Evolutionary conservation across 2,797 vertebrate species (phyloP).

Genomic region (Astyanax mexicanus): DNA sequence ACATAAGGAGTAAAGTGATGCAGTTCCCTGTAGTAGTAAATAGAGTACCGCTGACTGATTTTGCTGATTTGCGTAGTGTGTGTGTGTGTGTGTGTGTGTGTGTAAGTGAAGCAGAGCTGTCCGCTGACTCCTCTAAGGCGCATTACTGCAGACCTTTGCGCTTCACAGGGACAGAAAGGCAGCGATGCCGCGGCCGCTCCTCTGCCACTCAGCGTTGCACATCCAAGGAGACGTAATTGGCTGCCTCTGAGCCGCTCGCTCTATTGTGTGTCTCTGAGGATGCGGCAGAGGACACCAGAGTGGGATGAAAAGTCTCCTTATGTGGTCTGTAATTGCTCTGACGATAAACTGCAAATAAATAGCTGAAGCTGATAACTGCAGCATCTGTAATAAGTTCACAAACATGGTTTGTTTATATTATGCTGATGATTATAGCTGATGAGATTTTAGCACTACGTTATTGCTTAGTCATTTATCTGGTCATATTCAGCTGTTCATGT

Average conservation of each 20-base stretch:
- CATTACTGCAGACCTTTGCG: constrained; percentile 6
- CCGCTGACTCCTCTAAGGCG: constrained; percentile 3
- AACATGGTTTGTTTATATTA: neutral
- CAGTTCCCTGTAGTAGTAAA: neutral
- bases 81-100: too few relatives aligned
- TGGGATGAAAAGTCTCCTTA: neutral
- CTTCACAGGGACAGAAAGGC: constrained; percentile 1
- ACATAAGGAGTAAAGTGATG: neutral
- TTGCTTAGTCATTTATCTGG: neutral
- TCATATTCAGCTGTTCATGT: neutral
- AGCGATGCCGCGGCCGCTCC: neutral
- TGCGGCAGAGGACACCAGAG: neutral
- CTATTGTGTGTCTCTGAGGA: neutral
- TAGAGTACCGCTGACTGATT: neutral
- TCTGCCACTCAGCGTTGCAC: constrained; percentile 8
- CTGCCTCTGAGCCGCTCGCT: constrained; percentile 8
- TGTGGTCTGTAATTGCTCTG: neutral
- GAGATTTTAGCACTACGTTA: neutral
- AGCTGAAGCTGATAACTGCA: neutral
- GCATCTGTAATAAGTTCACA: neutral
- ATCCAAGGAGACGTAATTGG: constrained; percentile 31
- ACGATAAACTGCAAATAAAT: constrained; percentile 7
- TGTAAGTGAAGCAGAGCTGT: neutral
- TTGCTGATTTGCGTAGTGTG: neutral
- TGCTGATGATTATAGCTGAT: neutral